Conservation (phyloP, 2,113 vertebrate species). For the Prunella himalayana region DNA sequence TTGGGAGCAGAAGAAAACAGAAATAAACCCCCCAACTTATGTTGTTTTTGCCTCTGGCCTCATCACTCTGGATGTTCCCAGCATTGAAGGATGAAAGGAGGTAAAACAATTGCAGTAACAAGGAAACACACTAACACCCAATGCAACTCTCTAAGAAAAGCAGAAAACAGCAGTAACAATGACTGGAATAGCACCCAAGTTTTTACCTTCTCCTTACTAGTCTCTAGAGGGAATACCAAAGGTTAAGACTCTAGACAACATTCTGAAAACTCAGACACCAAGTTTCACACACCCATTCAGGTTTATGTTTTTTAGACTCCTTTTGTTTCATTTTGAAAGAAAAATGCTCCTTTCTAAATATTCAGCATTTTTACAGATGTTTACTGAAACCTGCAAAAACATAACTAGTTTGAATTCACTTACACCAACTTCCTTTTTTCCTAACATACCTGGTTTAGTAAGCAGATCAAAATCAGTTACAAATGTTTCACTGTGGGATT, state of each 20-base stretch:
- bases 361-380: not conserved
- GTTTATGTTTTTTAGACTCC: not conserved
- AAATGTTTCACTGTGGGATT: not conserved
- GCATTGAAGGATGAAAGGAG: not conserved
- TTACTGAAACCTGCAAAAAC: not conserved
- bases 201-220: not conserved
- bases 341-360: not conserved
- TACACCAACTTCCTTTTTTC: not conserved
- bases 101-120: not conserved
- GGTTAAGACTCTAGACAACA: not conserved
- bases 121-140: not conserved
- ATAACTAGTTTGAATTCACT: not conserved
- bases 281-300: not conserved
- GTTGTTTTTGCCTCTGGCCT: not conserved
- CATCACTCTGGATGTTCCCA: not conserved
- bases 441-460: not conserved
- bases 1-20: not conserved
- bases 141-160: not conserved
- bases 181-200: not conserved
- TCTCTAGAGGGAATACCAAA: not conserved
- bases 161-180: not conserved
- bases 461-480: not conserved
- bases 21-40: accelerated
- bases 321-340: not conserved
- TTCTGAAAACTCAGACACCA: not conserved